Evolutionary conservation across 2,113 vertebrate genomes (phyloP).

Genomic region (Carassius auratus): DNA sequence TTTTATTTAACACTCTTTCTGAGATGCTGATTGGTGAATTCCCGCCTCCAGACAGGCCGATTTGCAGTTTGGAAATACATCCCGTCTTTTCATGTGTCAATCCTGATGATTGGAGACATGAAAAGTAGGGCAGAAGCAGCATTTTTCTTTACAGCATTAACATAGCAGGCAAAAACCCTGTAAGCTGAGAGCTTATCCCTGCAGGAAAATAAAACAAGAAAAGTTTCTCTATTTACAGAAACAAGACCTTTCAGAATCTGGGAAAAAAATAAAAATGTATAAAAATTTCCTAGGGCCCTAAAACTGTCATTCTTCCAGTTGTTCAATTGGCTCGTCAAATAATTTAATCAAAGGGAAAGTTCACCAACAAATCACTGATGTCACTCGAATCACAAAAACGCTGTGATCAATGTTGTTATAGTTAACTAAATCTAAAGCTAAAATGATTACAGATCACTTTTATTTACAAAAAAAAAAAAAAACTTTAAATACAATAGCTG

Average conservation of each 20-base stretch:
- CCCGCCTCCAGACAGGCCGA: slow-evolving; percentile 24
- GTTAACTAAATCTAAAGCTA: too few species aligned
- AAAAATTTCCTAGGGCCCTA: too few species aligned
- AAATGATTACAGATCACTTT: too few species aligned
- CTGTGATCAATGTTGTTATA: too few species aligned
- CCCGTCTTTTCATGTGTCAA: slow-evolving; percentile 23
- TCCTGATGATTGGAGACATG: slow-evolving; percentile 16
- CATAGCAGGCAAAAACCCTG: neutral
- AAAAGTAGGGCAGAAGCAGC: slow-evolving; percentile 9
- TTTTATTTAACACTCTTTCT: slow-evolving; percentile 2
- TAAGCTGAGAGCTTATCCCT: neutral
- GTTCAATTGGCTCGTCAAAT: too few species aligned
- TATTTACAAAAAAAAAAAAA: too few species aligned
- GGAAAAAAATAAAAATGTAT: too few species aligned
- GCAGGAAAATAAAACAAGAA: neutral
- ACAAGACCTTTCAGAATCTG: neutral
- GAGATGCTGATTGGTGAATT: neutral
- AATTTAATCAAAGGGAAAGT: too few species aligned
- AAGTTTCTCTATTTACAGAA: neutral
- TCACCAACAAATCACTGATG: too few species aligned
- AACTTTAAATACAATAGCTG: too few species aligned
- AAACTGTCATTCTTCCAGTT: too few species aligned
- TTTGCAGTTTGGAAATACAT: slow-evolving; percentile 29
- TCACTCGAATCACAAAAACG: too few species aligned
- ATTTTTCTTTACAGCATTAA: neutral